Evolutionary conservation across 2,113 vertebrate genomes (phyloP), one percentile per base, ranked within the genome.

Genomic region (Salminus brasiliensis): DNA sequence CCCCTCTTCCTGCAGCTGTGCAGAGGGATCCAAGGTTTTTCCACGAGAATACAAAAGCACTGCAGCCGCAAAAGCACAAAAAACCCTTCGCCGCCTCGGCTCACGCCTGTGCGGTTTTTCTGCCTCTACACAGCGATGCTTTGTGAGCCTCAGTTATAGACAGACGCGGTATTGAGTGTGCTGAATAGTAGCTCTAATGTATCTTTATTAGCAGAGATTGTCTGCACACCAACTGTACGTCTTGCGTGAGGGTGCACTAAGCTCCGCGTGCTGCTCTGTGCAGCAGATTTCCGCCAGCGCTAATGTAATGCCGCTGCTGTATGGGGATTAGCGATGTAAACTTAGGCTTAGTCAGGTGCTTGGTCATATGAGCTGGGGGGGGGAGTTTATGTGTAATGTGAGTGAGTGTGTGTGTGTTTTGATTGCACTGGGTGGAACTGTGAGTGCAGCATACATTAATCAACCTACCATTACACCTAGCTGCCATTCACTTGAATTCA

Each of bases 1-100:
- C 27, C 55, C 84, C 77, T 83, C 78, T 88, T 75, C 76, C 74
- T 81, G 82, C 78, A 84, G 82, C 82, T 84, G 75, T 77, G 82
- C 32, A 49, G 66, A 52, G 18, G 29, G 63, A 39, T 78, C 65
- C 65, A 49, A 83, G 65, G 57, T 66, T 79, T 83, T 83, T 72
- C 76, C 71, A 80, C 55, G 72, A 76, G 78, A 76, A 76, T 36
- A 70, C 81, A 83, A 83, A 79, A 30, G 32, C 30, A n/a, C 62
- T 72, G 47, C 47, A 36, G 7, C 18, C 6, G 23, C 39, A 34
- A 41, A 39, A 47, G 21, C 23, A 73, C 55, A 27, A n/a, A 27
- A n/a, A 72, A 70, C 16, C 15, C 23, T 10, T 15, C 11, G 67
- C 41, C 21, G 15, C 30, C 36, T 73, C 52, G 11, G 34, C 41